Percentiles rank a stretch among this genome's conserved stretches.
Conservation (phyloP, 2,797 vertebrate genomes). For the Gallinago solitaria region DNA sequence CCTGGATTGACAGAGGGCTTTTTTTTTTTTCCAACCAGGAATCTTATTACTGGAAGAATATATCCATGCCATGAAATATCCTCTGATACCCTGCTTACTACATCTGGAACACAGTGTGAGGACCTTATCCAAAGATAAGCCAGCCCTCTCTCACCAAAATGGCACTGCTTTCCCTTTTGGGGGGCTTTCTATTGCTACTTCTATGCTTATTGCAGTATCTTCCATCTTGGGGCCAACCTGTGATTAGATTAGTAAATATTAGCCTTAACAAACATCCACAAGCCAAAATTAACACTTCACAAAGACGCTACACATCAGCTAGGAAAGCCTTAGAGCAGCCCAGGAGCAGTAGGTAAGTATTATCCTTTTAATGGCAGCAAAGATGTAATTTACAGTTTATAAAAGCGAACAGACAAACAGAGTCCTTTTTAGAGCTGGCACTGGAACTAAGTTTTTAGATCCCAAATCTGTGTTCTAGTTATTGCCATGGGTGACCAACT, state of each 20-base stretch:
- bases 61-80: background rate
- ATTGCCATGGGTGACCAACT: background rate
- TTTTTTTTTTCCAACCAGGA: background rate
- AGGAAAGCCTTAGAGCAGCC: background rate
- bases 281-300: background rate
- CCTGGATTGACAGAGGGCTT: background rate
- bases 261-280: background rate
- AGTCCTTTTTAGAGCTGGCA: background rate
- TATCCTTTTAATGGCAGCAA: background rate
- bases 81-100: background rate
- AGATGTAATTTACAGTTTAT: background rate
- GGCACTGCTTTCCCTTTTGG: background rate
- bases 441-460: background rate
- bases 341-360: background rate
- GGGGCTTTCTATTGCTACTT: background rate
- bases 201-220: background rate
- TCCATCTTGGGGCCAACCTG: background rate
- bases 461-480: background rate
- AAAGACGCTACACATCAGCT: background rate
- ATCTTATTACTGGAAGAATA: background rate
- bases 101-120: background rate
- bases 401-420: background rate
- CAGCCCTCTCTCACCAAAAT: background rate
- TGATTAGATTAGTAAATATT: background rate
- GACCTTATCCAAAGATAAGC: background rate